These are phyloP conservation scores for Calephelis perditalis DNA, from an alignment of 2,888 invertebrate genomes.

Conservation along the genomic window DNA sequence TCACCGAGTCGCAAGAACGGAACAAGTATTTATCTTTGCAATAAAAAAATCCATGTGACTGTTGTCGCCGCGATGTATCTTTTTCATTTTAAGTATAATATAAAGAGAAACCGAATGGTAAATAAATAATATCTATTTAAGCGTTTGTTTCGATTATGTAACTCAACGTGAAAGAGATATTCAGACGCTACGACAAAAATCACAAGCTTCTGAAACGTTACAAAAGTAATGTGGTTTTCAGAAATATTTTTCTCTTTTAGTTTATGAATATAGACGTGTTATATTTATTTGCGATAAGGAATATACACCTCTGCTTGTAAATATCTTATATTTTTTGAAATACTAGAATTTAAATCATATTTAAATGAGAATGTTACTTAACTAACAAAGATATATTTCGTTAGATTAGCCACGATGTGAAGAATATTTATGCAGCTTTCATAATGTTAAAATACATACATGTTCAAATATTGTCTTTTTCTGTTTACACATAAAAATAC, in stretches of 20 bases:
- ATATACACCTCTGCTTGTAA: slow-evolving; percentile 5
- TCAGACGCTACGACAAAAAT: neutral
- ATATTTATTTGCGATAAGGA: slow-evolving; percentile 2
- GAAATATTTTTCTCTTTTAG: slow-evolving; percentile 1
- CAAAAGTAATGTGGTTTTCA: slow-evolving; percentile 1
- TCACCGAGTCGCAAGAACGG: slow-evolving; percentile 70
- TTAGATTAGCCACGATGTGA: neutral
- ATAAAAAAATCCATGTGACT: too few relatives aligned
- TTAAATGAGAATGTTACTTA: neutral
- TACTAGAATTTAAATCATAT: neutral
- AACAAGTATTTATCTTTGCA: slow-evolving; percentile 48
- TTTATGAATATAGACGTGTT: neutral
- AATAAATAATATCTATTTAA: too few relatives aligned
- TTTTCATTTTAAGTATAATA: too few relatives aligned
- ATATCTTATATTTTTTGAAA: slow-evolving; percentile 3
- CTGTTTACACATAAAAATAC: too few relatives aligned
- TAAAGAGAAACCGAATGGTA: too few relatives aligned
- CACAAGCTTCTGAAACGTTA: neutral
- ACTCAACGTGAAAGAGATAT: too few relatives aligned
- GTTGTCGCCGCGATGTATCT: too few relatives aligned
- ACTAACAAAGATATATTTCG: neutral
- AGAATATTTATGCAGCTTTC: neutral
- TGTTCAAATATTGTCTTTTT: too few relatives aligned
- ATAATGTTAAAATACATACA: too few relatives aligned
- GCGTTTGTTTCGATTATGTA: too few relatives aligned